Percentiles rank a stretch among this genome's conserved stretches.
Conservation (phyloP, 2,113 vertebrate genomes). For the Trogon melanurus region DNA sequence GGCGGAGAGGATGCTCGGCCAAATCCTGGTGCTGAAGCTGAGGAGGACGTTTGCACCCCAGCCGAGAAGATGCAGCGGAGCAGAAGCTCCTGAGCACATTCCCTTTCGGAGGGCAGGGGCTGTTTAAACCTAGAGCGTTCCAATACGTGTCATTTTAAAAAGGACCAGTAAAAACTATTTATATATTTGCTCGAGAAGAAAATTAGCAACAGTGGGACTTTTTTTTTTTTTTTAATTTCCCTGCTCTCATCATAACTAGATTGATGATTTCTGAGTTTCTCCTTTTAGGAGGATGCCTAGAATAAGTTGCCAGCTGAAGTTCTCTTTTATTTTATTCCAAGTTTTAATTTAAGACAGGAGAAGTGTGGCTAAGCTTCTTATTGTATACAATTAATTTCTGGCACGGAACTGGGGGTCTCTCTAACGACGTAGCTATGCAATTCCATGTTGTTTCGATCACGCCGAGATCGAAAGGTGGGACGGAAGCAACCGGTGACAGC, state of each 20-base stretch:
- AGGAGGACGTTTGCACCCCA: background rate
- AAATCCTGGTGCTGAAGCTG: background rate
- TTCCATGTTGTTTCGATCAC: constrained; percentile 18
- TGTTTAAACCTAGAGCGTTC: background rate
- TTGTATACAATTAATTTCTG: constrained; percentile 54
- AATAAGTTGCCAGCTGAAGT: constrained; percentile 11
- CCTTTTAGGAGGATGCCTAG: constrained; percentile 16
- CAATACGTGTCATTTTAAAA: background rate
- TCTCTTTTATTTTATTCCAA: constrained; percentile 67
- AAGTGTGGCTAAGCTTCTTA: constrained; percentile 62
- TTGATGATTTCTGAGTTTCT: constrained; percentile 12
- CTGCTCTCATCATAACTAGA: background rate
- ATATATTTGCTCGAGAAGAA: background rate
- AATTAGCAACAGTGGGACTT: background rate
- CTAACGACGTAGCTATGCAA: background rate
- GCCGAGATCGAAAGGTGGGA: background rate
- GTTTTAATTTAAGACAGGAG: constrained; percentile 62
- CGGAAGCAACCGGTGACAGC: background rate
- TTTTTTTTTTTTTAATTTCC: background rate
- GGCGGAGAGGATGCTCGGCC: background rate
- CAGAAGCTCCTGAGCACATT: accelerated
- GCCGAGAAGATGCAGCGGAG: background rate
- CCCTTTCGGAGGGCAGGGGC: background rate
- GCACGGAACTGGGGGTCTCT: background rate
- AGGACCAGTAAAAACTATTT: constrained; percentile 20